Evolutionary conservation across 2,797 vertebrate species (phyloP), one percentile per base, ranked within the genome.

Genomic region (Perdix hodgsoniae): DNA sequence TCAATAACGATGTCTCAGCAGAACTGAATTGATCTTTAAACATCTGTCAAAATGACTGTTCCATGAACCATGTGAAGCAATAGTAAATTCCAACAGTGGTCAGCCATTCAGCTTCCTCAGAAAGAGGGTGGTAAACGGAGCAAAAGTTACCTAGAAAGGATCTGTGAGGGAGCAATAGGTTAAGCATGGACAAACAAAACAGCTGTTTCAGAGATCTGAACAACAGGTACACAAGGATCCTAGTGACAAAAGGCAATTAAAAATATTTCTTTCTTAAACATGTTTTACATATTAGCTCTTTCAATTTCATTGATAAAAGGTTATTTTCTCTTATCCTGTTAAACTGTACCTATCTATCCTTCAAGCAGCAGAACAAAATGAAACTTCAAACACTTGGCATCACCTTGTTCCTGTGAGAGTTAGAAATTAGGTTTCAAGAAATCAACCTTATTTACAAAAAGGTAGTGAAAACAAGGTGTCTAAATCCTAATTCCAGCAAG

Each of bases 1-100:
- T 78, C 33, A 81, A 82, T 24, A 84, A 8, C 24, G 66, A 79
- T 60, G 47, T 37, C 77, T 94, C 94, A 93, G 88, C 77, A 96
- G 24, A 93, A 93, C 10, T 52, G 47, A 59, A 66, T 83, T 91
- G 83, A 29, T 73, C 59, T 86, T 75, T 72, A 52, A 87, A 11
- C 64, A 71, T n/a, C 26, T 40, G 26, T 57, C 56, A 86, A 72
- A 95, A 79, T 15, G 0, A 90, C 24, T 84, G 77, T 40, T 70
- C 86, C 42, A 26, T 26, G 19, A 90, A 81, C 39, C 0, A 82
- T 76, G 35, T 91, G 77, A 94, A 88, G 90, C 90, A 95, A 95
- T 0, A 91, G 9, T 49, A 79, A 79, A 84, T 40, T 83, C 60
- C 39, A 76, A 1, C 5, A 18, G n/a, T 23, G n/a, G 56, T 24